Evolutionary conservation across 2,113 vertebrate genomes (phyloP), one percentile per base, ranked within the genome.

Genomic region (Misgurnus anguillicaudatus): DNA sequence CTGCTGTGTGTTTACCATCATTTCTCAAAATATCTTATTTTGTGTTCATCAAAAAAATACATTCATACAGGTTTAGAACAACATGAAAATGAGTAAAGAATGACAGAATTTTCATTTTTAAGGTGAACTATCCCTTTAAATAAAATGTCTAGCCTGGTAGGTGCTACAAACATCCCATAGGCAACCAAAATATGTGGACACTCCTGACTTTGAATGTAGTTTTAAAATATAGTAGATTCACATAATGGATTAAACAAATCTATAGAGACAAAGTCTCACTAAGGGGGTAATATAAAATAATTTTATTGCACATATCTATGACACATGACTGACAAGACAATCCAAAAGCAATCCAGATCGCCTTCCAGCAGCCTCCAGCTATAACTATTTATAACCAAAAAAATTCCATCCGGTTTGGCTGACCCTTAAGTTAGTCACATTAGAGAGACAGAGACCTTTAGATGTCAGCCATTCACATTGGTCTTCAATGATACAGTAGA

Each of bases 311-410:
- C 24, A 17, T 79, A 64, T 64, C 45, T 72, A 4, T 80, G 41
- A 57, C 63, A 75, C 17, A 38, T 74, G 63, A 83, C 75, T 73
- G 61, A 57, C 67, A 39, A 77, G 51, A 57, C 8, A 41, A 77
- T 42, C 31, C 17, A 68, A 62, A 80, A 71, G 62, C 42, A 61
- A 38, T 80, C 45, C 67, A 80, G 41, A 77, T 67, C 61, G 31
- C 48, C 71, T 66, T 83, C 61, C 41, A 80, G 38, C 13, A 10
- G n/a, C 66, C 61, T 53, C 66, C 39, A 70, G 42, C 67, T 41
- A 77, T 48, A 14, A 57, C 78, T 80, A 80, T 80, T 83, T 80
- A 72, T 83, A 83, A 76, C 82, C 21, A 55, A n/a, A 62, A 3
- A 71, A 61, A 39, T 76, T 77, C 74, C 17, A 67, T 41, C 38